Conservation (phyloP, 2,113 vertebrate species). For the Dunckerocampus dactyliophorus region DNA sequence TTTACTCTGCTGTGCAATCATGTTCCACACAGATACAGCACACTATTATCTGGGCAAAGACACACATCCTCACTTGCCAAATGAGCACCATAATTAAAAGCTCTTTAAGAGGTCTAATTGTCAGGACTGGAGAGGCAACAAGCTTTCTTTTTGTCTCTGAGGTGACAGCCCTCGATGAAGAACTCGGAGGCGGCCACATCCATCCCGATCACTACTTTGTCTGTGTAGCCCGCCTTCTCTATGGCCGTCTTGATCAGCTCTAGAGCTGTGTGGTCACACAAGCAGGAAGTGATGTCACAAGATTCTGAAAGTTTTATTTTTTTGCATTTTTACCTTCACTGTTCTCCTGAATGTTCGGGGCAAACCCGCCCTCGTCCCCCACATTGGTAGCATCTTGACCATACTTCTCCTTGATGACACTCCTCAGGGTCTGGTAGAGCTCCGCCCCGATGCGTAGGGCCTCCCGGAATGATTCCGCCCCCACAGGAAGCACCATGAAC, state of each 20-base stretch:
- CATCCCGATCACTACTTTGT: conserved; percentile 94
- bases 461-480: conserved; percentile 87
- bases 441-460: conserved; percentile 86
- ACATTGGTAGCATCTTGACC: conserved; percentile 91
- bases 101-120: conserved; percentile 37
- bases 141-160: conserved; percentile 11
- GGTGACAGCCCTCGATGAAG: conserved; percentile 75
- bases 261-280: conserved; percentile 70
- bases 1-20: conserved; percentile 1
- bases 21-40: conserved; percentile 25
- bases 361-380: conserved; percentile 90
- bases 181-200: conserved; percentile 91
- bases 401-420: conserved; percentile 88
- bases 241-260: conserved; percentile 91
- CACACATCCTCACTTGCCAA: conserved; percentile 36
- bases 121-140: conserved; percentile 12
- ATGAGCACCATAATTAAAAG: conserved; percentile 54
- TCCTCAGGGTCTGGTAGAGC: conserved; percentile 89
- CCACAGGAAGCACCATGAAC: conserved; percentile 92
- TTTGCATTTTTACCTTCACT: conserved; percentile 79
- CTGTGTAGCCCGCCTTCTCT: conserved; percentile 86
- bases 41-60: conserved; percentile 39
- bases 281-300: not conserved
- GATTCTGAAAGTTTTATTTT: not conserved
- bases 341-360: conserved; percentile 91